phyloP scores from a whole-genome alignment of 2,888 invertebrate species.

The Eucera pruinosa region DNA sequence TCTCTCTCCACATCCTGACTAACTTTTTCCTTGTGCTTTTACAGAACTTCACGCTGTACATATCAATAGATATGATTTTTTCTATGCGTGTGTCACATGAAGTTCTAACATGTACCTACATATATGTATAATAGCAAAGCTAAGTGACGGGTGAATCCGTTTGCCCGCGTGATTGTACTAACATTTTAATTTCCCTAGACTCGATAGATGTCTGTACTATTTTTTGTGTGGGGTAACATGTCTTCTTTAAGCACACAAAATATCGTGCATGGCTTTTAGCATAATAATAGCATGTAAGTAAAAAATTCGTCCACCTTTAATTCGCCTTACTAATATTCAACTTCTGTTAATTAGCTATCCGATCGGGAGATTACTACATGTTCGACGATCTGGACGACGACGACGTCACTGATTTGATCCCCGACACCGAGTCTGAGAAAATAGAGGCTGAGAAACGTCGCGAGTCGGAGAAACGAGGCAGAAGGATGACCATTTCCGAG shows the following conservation, averaged over 20 bases:
- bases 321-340: not conserved
- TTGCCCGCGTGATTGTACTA: conserved; percentile 11
- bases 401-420: conserved; percentile 87
- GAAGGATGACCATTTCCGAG: conserved; percentile 85
- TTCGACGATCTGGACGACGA: conserved; percentile 97
- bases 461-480: conserved; percentile 78
- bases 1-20: conserved; percentile 35
- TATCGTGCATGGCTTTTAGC: conserved; percentile 67
- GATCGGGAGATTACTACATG: conserved; percentile 99
- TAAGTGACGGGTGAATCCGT: not conserved
- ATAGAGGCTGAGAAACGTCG: conserved; percentile 84
- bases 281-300: not conserved
- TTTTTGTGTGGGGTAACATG: conserved; percentile 12
- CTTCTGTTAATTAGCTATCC: conserved; percentile 90
- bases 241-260: conserved; percentile 21
- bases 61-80: conserved; percentile 18
- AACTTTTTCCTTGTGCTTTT: conserved; percentile 45
- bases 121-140: not conserved
- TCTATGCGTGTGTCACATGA: not conserved
- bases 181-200: conserved; percentile 10
- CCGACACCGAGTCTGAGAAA: conserved; percentile 86
- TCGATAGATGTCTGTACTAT: conserved; percentile 31
- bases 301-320: too few species aligned
- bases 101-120: not conserved
- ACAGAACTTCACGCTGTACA: conserved; percentile 55